A percentile compares a stretch with the other conserved stretches of the same genome.
Evolutionary conservation across 2,113 vertebrate genomes (phyloP).

Genomic region (Laticauda colubrina): DNA sequence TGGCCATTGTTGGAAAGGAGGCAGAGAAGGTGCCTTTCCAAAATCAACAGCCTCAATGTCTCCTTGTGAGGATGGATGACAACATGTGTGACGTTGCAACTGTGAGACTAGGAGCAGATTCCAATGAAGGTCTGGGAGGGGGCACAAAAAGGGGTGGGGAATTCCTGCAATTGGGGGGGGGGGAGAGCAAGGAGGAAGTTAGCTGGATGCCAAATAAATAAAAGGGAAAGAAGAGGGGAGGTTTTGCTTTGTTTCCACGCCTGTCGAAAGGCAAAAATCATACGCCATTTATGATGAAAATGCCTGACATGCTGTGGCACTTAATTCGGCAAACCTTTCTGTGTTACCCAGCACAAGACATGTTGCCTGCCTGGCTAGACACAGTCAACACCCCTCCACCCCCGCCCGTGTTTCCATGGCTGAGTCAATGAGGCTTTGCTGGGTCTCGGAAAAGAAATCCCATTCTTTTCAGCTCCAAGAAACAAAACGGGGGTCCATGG

Average conservation of each 20-base stretch:
- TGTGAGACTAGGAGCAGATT: not conserved
- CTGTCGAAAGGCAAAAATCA: constrained; percentile 4
- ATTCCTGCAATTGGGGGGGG: not conserved
- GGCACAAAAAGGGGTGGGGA: not conserved
- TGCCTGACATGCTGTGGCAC: not conserved
- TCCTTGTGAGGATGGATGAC: not conserved
- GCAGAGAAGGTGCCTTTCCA: constrained; percentile 7
- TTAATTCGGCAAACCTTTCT: not conserved
- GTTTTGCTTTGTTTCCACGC: constrained; percentile 7
- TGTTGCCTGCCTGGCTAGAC: not conserved
- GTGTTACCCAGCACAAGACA: not conserved
- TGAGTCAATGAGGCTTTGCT: not conserved
- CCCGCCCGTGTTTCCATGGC: not conserved
- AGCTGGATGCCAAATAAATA: not conserved
- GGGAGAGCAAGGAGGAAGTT: not conserved
- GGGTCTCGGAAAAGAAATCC: not conserved
- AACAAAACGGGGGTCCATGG: not conserved
- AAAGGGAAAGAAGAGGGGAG: not conserved
- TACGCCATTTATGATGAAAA: not conserved
- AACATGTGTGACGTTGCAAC: not conserved
- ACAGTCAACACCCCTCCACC: not conserved
- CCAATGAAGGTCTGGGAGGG: not conserved
- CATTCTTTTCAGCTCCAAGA: not conserved
- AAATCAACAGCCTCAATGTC: not conserved
- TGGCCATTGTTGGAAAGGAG: not conserved